Evolutionary conservation across 1,140 invertebrate species (phyloP).

Genomic region (Drosophila bocqueti): DNA sequence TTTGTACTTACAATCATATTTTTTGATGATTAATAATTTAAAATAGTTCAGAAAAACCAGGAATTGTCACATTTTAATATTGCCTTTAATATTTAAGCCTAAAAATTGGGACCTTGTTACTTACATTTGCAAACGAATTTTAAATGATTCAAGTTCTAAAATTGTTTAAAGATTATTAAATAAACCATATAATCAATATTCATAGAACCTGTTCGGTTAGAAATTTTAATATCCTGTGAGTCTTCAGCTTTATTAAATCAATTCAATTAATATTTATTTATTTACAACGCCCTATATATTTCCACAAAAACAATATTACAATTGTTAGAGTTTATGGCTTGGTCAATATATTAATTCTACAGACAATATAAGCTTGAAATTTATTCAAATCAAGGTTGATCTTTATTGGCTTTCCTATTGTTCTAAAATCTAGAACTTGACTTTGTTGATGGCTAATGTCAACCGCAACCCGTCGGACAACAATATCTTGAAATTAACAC

Average conservation of each 20-base stretch:
- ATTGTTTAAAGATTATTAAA: background rate
- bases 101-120: background rate
- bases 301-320: background rate
- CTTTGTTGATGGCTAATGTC: constrained; percentile 11
- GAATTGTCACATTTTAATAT: background rate
- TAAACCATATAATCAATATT: background rate
- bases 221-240: too few species aligned
- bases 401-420: constrained; percentile 3
- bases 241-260: too few species aligned
- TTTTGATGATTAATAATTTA: too few species aligned
- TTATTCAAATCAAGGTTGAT: background rate
- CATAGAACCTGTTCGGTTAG: too few species aligned
- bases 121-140: background rate
- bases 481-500: constrained; percentile 18
- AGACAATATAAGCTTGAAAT: background rate
- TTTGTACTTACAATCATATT: background rate
- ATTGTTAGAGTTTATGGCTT: background rate
- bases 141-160: too few species aligned
- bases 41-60: background rate
- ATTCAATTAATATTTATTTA: background rate
- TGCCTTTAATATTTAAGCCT: background rate
- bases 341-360: background rate
- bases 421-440: constrained; percentile 5
- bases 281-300: background rate
- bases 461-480: constrained; percentile 22